Evolutionary conservation across 2,888 invertebrate species (phyloP).

Genomic region (Hybos culiciformis): DNA sequence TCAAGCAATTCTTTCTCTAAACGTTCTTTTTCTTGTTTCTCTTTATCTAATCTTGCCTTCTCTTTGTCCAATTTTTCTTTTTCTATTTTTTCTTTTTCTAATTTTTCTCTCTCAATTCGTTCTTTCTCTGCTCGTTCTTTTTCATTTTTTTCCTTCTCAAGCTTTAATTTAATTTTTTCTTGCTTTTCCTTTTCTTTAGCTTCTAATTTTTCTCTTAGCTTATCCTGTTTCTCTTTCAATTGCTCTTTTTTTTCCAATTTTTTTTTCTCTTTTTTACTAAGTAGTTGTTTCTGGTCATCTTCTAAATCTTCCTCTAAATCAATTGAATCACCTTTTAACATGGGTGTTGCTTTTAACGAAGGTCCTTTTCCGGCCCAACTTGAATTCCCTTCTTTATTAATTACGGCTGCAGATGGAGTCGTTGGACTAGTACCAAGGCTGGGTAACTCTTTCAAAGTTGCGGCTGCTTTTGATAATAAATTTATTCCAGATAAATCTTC

Average conservation of each 20-base stretch:
- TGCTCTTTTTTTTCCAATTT: conserved; percentile 3
- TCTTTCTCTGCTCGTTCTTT: neutral
- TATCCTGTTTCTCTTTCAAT: neutral
- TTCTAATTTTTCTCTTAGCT: neutral
- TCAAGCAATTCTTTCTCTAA: no score
- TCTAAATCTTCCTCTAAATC: conserved; percentile 14
- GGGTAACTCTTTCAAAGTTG: conserved; percentile 32
- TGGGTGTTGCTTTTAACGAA: conserved; percentile 32
- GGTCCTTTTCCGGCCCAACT: conserved; percentile 35
- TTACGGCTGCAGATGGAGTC: conserved; percentile 26
- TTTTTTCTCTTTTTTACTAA: conserved; percentile 14
- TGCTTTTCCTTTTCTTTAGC: neutral
- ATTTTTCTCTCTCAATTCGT: neutral
- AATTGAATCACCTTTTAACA: conserved; percentile 22
- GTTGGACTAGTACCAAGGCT: conserved; percentile 32
- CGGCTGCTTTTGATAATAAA: conserved; percentile 14
- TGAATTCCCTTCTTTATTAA: conserved; percentile 32
- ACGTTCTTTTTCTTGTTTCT: no score
- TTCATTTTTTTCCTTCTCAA: no score
- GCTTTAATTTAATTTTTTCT: no score
- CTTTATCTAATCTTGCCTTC: no score
- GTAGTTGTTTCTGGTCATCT: conserved; percentile 8
- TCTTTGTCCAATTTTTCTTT: no score
- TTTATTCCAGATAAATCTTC: no score
- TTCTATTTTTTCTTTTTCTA: neutral